Evolutionary conservation across 2,888 invertebrate species (phyloP).

Genomic region (Aphidoletes aphidimyza): DNA sequence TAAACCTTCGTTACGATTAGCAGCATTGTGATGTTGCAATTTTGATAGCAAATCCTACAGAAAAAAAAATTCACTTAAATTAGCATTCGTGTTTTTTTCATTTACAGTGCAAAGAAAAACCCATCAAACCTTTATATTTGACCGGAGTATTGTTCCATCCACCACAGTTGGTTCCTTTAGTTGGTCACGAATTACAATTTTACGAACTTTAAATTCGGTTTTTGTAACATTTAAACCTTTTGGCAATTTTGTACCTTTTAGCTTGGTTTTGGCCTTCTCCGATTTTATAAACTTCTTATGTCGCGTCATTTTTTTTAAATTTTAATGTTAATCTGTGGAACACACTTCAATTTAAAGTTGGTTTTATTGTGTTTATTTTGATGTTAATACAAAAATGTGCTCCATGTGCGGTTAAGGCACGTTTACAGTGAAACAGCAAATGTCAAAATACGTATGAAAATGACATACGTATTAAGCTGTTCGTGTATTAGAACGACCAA

Average conservation of each 20-base stretch:
- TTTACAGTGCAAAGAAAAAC: no score
- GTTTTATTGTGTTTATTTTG: not conserved
- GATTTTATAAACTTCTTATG: conserved; percentile 82
- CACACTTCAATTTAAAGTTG: not conserved
- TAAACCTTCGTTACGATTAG: conserved; percentile 64
- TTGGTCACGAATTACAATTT: conserved; percentile 85
- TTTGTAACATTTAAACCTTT: conserved; percentile 91
- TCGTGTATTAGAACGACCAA: no score
- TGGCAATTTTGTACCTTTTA: conserved; percentile 80
- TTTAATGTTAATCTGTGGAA: not conserved
- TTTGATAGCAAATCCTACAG: conserved; percentile 66
- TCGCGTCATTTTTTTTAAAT: conserved; percentile 59
- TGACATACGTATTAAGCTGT: no score
- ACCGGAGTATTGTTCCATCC: conserved; percentile 76
- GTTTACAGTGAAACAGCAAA: no score
- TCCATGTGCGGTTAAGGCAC: not conserved
- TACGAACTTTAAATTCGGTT: conserved; percentile 87
- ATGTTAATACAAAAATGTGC: not conserved
- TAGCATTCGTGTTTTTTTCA: not conserved
- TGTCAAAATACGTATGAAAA: no score
- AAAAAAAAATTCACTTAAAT: not conserved
- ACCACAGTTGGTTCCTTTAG: conserved; percentile 71
- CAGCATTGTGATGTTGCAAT: conserved; percentile 67
- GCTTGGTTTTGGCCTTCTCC: conserved; percentile 88
- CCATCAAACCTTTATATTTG: conserved; percentile 68